Percentiles rank a stretch among this genome's conserved stretches.
These are phyloP conservation scores for Dipus sagitta DNA, from an alignment of 2,797 vertebrate species.

Conservation along the genomic window DNA sequence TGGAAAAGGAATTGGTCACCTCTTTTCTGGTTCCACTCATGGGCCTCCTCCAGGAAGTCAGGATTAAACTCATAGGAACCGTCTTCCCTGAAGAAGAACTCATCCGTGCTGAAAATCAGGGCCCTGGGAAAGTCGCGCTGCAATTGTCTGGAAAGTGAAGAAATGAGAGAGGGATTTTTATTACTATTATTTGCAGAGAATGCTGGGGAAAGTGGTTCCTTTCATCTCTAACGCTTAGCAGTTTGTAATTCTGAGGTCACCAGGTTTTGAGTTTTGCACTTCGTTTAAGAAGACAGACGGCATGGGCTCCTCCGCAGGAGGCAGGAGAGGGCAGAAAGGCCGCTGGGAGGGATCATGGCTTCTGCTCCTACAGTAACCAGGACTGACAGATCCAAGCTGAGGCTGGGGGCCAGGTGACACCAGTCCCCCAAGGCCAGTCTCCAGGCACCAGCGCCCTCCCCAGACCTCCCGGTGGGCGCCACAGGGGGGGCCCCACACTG, in stretches of 20 bases:
- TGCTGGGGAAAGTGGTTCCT: neutral
- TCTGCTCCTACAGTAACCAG: neutral
- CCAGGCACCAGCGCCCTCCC: neutral
- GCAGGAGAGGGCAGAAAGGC: neutral
- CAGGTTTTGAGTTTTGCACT: constrained; percentile 24
- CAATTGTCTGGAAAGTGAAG: constrained; percentile 85
- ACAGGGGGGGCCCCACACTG: neutral
- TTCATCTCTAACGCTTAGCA: neutral
- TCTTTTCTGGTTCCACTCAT: constrained; percentile 91
- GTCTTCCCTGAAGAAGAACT: constrained; percentile 87
- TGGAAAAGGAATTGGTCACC: constrained; percentile 79
- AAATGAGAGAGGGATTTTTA: constrained; percentile 8
- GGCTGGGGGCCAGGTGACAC: neutral
- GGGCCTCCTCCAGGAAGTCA: constrained; percentile 88
- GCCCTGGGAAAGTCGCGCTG: constrained; percentile 87
- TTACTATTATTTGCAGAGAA: neutral
- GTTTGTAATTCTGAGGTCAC: neutral
- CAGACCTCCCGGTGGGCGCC: neutral
- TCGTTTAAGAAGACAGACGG: neutral
- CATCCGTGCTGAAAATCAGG: constrained; percentile 90
- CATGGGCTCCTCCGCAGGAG: neutral
- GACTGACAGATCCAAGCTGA: neutral
- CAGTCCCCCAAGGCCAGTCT: neutral
- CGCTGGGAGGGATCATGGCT: neutral
- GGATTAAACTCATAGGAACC: constrained; percentile 88